Conservation (phyloP, 1,140 invertebrate species). For the Probaryconus sp. region DNA sequence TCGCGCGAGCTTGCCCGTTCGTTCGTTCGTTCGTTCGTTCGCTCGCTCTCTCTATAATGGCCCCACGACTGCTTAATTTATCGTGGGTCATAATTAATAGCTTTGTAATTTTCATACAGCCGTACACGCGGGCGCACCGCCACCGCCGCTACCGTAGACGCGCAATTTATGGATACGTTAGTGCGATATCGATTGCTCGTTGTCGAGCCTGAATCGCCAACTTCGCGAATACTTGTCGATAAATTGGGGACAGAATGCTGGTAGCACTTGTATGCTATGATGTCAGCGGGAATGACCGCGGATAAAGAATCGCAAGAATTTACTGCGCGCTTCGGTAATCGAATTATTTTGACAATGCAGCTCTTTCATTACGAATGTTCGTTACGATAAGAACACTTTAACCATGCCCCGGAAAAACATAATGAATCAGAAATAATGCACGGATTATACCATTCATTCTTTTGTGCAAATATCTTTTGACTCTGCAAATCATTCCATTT, state of each 20-base stretch:
- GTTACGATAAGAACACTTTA: no score
- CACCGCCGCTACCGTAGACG: constrained; percentile 40
- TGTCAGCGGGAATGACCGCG: constrained; percentile 47
- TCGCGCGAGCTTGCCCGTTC: constrained; percentile 59
- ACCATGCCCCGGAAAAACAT: no score
- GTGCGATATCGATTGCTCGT: constrained; percentile 58
- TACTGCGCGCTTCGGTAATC: constrained; percentile 12
- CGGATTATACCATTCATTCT: no score
- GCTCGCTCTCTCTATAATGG: constrained; percentile 74
- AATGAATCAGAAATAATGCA: no score
- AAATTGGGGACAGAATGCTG: constrained; percentile 57
- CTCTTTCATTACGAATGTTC: no score
- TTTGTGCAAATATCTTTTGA: no score
- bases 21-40: constrained; percentile 49
- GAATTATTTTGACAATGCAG: constrained; percentile 8
- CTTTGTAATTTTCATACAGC: constrained; percentile 79
- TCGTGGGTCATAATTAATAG: constrained; percentile 78
- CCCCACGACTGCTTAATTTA: constrained; percentile 78
- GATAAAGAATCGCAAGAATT: constrained; percentile 45
- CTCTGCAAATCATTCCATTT: no score
- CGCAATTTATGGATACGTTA: constrained; percentile 63
- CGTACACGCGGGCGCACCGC: constrained; percentile 66
- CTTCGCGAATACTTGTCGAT: constrained; percentile 59
- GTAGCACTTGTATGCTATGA: constrained; percentile 40
- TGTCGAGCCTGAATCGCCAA: constrained; percentile 58